Percentiles rank a stretch among this genome's conserved stretches.
These are phyloP conservation scores for Lanius collurio DNA, from an alignment of 2,113 vertebrate genomes.

Conservation along the genomic window DNA sequence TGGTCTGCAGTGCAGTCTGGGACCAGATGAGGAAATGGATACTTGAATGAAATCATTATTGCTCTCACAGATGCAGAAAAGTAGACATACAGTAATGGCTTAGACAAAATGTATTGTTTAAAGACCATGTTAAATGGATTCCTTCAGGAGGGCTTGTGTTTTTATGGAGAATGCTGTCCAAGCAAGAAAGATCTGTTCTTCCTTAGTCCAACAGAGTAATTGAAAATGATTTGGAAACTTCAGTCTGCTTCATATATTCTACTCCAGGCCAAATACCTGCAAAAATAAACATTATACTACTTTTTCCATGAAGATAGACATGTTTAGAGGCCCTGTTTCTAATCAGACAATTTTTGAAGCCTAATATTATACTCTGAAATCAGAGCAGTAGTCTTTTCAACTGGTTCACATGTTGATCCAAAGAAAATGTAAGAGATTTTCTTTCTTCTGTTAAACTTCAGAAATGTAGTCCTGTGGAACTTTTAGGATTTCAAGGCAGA, in stretches of 20 bases:
- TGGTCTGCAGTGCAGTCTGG: not conserved
- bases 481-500: not conserved
- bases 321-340: not conserved
- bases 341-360: not conserved
- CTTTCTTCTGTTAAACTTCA: not conserved
- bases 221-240: not conserved
- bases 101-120: slow-evolving; percentile 34
- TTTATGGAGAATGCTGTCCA: slow-evolving; percentile 4
- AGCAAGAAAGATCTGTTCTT: slow-evolving; percentile 21
- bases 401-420: not conserved
- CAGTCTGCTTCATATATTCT: not conserved
- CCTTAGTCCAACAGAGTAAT: not conserved
- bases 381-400: not conserved
- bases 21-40: slow-evolving; percentile 39
- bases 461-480: not conserved
- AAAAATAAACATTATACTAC: not conserved
- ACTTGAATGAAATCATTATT: slow-evolving; percentile 41
- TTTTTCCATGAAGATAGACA: not conserved
- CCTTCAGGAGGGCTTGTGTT: not conserved
- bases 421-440: not conserved
- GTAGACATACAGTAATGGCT: slow-evolving; percentile 17
- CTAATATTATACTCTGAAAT: not conserved
- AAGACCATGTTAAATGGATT: slow-evolving; percentile 32
- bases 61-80: not conserved
- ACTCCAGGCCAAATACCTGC: slow-evolving; percentile 1